These are phyloP conservation scores for Phymorhynchus buccinoides DNA, from an alignment of 1,140 invertebrate species.

Conservation along the genomic window DNA sequence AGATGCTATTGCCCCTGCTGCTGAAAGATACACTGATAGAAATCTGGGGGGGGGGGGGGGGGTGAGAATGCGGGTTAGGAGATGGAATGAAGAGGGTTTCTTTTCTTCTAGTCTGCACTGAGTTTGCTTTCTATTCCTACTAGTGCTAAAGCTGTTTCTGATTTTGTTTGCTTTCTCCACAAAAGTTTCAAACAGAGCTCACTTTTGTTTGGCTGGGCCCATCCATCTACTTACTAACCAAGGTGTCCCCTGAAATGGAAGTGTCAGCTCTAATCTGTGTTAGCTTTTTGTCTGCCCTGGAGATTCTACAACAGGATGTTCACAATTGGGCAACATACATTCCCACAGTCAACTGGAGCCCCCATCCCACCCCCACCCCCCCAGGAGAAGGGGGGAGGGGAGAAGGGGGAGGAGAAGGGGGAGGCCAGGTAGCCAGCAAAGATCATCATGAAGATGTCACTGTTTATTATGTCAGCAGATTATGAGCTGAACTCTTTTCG, in stretches of 20 bases:
- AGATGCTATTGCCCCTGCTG: background rate
- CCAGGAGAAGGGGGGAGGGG: too few species aligned
- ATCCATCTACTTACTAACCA: background rate
- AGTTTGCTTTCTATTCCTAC: background rate
- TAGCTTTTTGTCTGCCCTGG: background rate
- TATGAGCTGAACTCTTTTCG: too few species aligned
- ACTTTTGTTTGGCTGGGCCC: background rate
- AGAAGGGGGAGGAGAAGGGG: too few species aligned
- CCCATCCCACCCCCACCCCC: too few species aligned
- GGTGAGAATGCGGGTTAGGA: background rate
- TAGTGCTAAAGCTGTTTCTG: too few species aligned
- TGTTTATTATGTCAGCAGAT: too few species aligned
- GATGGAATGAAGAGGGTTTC: background rate
- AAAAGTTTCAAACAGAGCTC: background rate
- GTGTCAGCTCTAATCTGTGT: background rate
- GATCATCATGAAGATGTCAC: too few species aligned
- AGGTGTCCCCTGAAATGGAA: background rate
- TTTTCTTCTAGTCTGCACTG: background rate
- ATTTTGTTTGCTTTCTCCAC: background rate
- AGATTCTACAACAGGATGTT: background rate
- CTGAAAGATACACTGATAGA: background rate
- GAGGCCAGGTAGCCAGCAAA: too few species aligned
- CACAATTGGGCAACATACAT: background rate
- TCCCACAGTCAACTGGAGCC: background rate
- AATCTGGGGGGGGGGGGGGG: background rate